Evolutionary conservation across 2,113 vertebrate genomes (phyloP), one percentile per base, ranked within the genome.

Genomic region (Pyxicephalus adspersus): DNA sequence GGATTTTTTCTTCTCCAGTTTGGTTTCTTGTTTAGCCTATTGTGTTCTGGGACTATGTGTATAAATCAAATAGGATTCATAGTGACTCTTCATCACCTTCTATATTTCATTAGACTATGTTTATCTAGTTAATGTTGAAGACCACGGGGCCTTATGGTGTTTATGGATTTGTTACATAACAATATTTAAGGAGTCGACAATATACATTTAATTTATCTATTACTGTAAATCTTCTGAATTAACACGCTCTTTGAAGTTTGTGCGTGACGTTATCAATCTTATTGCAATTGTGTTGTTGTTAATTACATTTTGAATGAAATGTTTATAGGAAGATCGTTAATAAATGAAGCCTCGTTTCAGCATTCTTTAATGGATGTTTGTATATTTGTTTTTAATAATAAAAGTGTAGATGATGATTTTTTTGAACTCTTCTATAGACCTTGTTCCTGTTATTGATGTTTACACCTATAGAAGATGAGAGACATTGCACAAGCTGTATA

Each of bases 121-220:
- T 89, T 58, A 89, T 89, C 89, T 31, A 31, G 89, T 90, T 92
- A 86, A 90, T 91, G 89, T 90, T 92, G 85, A 86, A 86, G 87
- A 89, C 92, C 90, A 89, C 89, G 89, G 87, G 91, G 91, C 91
- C 90, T 94, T 93, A 92, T 85, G 87, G 86, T 92, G 84, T 90
- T 89, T 89, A 91, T 90, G 84, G 64, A 89, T 85, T 90, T 91
- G 86, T 91, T 75, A 82, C 63, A 66, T 82, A 64, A 50, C 51
- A 28, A 54, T 81, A 23, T 52, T 63, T 54, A 66, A 80, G 74
- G 50, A 81, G 45, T 65, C 64, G 25, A 74, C 61, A 60, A 22
- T 11, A 15, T 74, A 65, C 61, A n/a, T 51, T 64, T 81, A 74
- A 55, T 81, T 82, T 82, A 65, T 82, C 66, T 75, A 58, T 28